Evolutionary conservation across 2,113 vertebrate genomes (phyloP).

Genomic region (Semnopithecus entellus): DNA sequence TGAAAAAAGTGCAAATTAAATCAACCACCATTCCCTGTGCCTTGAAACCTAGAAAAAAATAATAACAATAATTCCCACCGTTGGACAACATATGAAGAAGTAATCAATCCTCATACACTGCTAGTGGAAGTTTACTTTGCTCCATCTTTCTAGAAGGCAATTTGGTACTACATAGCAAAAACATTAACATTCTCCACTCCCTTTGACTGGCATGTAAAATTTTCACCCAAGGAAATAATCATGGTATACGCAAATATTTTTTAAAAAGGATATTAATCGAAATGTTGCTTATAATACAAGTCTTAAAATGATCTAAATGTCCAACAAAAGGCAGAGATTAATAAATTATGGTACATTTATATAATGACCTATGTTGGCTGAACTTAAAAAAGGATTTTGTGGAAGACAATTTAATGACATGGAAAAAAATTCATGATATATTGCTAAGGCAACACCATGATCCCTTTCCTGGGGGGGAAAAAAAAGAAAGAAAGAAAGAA

Average conservation of each 20-base stretch:
- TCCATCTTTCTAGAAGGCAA: not conserved
- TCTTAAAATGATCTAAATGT: constrained; percentile 19
- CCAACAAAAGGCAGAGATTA: not conserved
- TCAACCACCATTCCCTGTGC: not conserved
- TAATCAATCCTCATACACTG: not conserved
- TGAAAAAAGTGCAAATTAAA: not conserved
- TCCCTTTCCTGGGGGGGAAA: not conserved
- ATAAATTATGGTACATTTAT: constrained; percentile 40
- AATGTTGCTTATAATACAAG: constrained; percentile 34
- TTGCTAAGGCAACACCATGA: constrained; percentile 22
- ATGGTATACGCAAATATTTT: not conserved
- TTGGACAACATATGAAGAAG: not conserved
- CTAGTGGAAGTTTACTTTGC: not conserved
- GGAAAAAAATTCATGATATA: constrained; percentile 54
- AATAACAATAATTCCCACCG: not conserved
- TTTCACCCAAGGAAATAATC: not conserved
- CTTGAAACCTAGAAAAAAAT: constrained; percentile 14
- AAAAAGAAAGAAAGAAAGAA: not conserved
- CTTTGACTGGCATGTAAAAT: not conserved
- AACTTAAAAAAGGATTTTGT: constrained; percentile 31
- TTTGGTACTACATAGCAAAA: not conserved
- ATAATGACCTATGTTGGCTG: not conserved
- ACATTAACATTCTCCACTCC: not conserved
- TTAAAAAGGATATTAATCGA: constrained; percentile 23
- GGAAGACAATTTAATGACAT: constrained; percentile 51